These are phyloP conservation scores for Polyergus mexicanus DNA, from an alignment of 1,140 invertebrate genomes.

Conservation along the genomic window DNA sequence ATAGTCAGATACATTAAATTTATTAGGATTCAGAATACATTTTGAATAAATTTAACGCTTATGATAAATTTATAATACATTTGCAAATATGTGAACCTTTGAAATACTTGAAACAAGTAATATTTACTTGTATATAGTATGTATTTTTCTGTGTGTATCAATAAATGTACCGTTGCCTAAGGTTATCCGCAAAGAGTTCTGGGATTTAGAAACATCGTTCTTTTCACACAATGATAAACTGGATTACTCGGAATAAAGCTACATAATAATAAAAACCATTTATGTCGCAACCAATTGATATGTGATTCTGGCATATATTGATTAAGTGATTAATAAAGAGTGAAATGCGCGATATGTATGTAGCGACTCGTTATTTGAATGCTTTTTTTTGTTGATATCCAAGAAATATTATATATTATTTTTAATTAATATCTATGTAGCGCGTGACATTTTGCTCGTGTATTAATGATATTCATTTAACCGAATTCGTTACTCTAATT, in stretches of 20 bases:
- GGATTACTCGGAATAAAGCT: slow-evolving; percentile 5
- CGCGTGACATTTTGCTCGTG: neutral
- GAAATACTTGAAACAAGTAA: no score
- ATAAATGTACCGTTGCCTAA: neutral
- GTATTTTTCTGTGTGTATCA: no score
- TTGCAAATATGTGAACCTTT: no score
- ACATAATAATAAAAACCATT: slow-evolving; percentile 41
- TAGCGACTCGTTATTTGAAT: neutral
- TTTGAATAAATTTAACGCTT: no score
- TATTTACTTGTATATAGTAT: no score
- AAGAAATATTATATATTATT: slow-evolving; percentile 2
- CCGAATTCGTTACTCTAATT: neutral
- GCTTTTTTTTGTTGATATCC: slow-evolving; percentile 11
- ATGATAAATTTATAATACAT: no score
- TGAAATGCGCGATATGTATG: neutral
- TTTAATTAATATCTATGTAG: slow-evolving; percentile 22
- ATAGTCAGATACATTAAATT: no score
- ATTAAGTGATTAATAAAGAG: slow-evolving; percentile 35
- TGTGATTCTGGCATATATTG: slow-evolving; percentile 26
- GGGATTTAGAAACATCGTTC: neutral
- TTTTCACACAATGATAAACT: slow-evolving; percentile 23
- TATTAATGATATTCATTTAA: slow-evolving; percentile 9
- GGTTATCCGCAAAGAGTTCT: neutral
- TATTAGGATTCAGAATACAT: no score
- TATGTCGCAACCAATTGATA: neutral